Evolutionary conservation across 2,797 vertebrate genomes (phyloP).

Genomic region (Myotis planiceps): DNA sequence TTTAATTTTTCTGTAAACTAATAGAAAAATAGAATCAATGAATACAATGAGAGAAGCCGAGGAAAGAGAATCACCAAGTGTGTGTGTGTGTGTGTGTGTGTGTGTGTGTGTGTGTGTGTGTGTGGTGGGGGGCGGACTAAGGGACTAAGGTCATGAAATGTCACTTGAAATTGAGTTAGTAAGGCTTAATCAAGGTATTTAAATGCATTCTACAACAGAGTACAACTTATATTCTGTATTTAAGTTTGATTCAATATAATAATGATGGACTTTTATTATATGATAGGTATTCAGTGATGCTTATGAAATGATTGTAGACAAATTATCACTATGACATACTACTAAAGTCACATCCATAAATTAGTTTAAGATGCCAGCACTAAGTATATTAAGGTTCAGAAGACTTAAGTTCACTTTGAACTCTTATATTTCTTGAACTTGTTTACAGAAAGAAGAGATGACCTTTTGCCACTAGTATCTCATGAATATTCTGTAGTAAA

Average conservation of each 20-base stretch:
- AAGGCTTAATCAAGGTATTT: conserved; percentile 77
- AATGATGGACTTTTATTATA: conserved; percentile 72
- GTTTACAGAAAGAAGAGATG: conserved; percentile 34
- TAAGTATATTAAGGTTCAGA: conserved; percentile 54
- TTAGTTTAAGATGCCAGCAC: conserved; percentile 58
- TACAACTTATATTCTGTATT: conserved; percentile 65
- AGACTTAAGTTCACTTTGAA: conserved; percentile 55
- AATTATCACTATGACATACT: conserved; percentile 69
- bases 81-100: background rate
- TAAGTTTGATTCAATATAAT: conserved; percentile 66
- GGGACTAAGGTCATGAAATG: conserved; percentile 49
- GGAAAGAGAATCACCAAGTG: conserved; percentile 4
- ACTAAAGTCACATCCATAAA: conserved; percentile 70
- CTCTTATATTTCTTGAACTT: conserved; percentile 19
- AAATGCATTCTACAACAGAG: conserved; percentile 75
- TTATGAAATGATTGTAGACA: conserved; percentile 73
- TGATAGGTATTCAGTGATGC: conserved; percentile 59
- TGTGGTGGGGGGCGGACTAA: background rate
- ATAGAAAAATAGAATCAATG: conserved; percentile 54
- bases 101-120: background rate
- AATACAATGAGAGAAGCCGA: conserved; percentile 19
- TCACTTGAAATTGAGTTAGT: conserved; percentile 68
- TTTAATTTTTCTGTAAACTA: conserved; percentile 46
- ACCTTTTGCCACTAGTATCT: conserved; percentile 12
- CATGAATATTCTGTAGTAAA: conserved; percentile 43